Evolutionary conservation across 2,113 vertebrate species (phyloP).

Genomic region (Bolborhynchus lineola): DNA sequence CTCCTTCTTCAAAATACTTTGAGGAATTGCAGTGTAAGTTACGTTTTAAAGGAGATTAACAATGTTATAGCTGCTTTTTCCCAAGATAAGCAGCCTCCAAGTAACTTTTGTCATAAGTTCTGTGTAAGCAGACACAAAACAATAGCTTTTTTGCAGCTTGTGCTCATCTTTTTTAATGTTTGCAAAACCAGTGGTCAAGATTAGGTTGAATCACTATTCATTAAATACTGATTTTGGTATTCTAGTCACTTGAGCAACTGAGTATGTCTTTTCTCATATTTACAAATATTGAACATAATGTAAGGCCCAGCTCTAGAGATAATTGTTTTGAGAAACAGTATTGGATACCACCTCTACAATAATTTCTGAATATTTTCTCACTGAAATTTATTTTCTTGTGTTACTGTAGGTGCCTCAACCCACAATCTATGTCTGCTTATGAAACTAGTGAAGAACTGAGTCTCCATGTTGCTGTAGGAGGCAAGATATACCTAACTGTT

Average conservation of each 20-base stretch:
- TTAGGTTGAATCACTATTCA: neutral
- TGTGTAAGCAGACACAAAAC: neutral
- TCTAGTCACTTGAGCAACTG: neutral
- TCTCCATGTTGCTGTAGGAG: constrained; percentile 87
- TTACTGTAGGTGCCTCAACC: constrained; percentile 78
- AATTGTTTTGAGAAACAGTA: neutral
- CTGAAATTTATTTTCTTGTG: neutral
- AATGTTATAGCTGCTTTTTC: neutral
- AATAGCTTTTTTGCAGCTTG: neutral
- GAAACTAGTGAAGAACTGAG: constrained; percentile 85
- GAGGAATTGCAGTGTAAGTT: neutral
- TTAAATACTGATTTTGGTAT: neutral
- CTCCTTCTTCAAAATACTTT: neutral
- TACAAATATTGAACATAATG: neutral
- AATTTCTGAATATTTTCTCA: neutral
- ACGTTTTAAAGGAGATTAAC: neutral
- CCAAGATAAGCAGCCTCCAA: neutral
- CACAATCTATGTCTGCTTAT: constrained; percentile 82
- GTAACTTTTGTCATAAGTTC: neutral
- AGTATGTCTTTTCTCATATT: neutral
- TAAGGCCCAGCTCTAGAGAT: neutral
- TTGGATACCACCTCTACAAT: neutral
- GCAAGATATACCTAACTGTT: constrained; percentile 85
- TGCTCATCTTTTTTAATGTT: neutral
- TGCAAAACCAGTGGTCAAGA: neutral